Evolutionary conservation across 1,140 invertebrate genomes (phyloP).

Genomic region (Berghia stephanieae): DNA sequence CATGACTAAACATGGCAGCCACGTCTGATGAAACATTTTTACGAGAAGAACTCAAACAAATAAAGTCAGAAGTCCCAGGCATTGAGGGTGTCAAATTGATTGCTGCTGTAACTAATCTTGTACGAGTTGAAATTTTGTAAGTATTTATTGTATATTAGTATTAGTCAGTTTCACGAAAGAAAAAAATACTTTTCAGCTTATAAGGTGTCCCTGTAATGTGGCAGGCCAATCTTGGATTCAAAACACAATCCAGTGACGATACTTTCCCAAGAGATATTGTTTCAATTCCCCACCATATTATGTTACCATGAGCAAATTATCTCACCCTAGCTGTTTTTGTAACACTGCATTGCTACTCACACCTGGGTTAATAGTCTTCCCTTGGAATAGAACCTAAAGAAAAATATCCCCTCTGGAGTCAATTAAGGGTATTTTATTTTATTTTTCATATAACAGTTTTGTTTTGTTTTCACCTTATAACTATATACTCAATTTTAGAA

Average conservation of each 20-base stretch:
- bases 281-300: too few species aligned
- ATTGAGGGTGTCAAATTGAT: constrained; percentile 74
- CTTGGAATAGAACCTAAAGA: too few species aligned
- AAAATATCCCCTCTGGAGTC: too few species aligned
- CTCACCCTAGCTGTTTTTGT: too few species aligned
- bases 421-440: neutral
- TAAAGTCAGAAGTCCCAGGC: constrained; percentile 74
- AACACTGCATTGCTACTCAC: too few species aligned
- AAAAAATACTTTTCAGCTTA: neutral
- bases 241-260: constrained; percentile 5
- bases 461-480: neutral
- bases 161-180: neutral
- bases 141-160: constrained; percentile 19
- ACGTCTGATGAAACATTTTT: too few species aligned
- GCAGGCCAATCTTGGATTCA: neutral
- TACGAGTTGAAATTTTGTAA: constrained; percentile 76
- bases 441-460: neutral
- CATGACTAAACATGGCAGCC: too few species aligned
- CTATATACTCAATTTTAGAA: neutral
- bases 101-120: constrained; percentile 75
- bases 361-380: too few species aligned
- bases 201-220: neutral
- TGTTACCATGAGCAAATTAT: neutral
- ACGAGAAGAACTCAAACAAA: constrained; percentile 75
- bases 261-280: too few species aligned